Conservation (phyloP, 2,113 vertebrate species). For the Pholis gunnellus region DNA sequence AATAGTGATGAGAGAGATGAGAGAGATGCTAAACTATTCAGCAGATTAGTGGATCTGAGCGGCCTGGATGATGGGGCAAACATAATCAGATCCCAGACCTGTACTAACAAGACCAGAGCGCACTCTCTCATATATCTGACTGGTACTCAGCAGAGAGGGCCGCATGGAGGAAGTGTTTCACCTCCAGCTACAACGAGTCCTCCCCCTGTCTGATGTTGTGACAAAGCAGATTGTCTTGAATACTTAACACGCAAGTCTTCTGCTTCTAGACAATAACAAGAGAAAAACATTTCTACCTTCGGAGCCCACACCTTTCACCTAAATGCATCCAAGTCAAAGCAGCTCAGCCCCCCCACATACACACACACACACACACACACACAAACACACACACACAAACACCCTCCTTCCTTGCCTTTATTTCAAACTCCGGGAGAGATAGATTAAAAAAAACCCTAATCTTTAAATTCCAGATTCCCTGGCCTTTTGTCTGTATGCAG, state of each 20-base stretch:
- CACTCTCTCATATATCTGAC: neutral
- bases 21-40: neutral
- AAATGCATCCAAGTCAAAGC: conserved; percentile 48
- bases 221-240: conserved; percentile 4
- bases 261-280: neutral
- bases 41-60: neutral
- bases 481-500: conserved; percentile 51
- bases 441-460: conserved; percentile 44
- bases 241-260: neutral
- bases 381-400: neutral
- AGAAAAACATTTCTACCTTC: conserved; percentile 22
- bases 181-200: neutral
- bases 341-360: conserved; percentile 16
- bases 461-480: conserved; percentile 64
- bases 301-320: conserved; percentile 35
- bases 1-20: neutral
- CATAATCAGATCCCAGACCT: neutral
- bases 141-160: neutral
- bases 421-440: conserved; percentile 30
- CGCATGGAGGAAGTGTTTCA: neutral
- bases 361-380: neutral
- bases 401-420: conserved; percentile 3
- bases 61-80: neutral
- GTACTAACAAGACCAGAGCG: neutral
- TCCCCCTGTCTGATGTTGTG: neutral